A percentile compares a stretch with the other conserved stretches of the same genome.
These are phyloP conservation scores for Rhineura floridana DNA, from an alignment of 2,113 vertebrate genomes.

Conservation along the genomic window DNA sequence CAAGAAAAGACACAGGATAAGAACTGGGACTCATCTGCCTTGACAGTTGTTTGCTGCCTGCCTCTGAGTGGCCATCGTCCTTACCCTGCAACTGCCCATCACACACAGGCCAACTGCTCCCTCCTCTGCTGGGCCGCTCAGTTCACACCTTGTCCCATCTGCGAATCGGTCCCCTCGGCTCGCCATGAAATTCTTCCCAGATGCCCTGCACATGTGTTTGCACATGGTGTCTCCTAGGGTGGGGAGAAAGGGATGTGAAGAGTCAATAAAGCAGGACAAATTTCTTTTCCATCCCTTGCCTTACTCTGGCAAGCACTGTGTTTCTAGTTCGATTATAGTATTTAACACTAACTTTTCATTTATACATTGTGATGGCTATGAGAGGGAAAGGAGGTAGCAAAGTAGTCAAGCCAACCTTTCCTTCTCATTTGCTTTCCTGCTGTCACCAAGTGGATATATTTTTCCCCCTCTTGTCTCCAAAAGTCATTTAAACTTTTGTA, in stretches of 20 bases:
- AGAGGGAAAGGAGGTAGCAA: too few species aligned
- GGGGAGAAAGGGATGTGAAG: background rate
- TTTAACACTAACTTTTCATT: too few species aligned
- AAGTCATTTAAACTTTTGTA: too few species aligned
- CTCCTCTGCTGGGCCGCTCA: constrained; percentile 20
- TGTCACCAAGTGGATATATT: too few species aligned
- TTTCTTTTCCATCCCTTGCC: too few species aligned
- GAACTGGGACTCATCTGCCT: background rate
- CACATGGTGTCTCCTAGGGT: constrained; percentile 86
- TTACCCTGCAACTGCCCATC: constrained; percentile 86
- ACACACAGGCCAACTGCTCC: constrained; percentile 80
- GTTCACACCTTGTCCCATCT: constrained; percentile 92
- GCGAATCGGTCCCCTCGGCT: constrained; percentile 85
- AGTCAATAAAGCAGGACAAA: too few species aligned
- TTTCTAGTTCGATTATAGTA: too few species aligned
- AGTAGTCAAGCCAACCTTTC: too few species aligned
- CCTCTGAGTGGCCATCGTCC: background rate
- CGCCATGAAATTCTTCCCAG: constrained; percentile 85
- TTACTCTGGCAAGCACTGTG: too few species aligned
- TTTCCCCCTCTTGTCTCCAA: too few species aligned
- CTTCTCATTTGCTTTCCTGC: too few species aligned
- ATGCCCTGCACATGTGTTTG: constrained; percentile 85
- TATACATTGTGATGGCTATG: too few species aligned
- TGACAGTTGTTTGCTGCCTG: background rate
- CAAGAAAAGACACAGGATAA: background rate